Base-by-base conservation (phyloP, 2,113 vertebrate genomes). In the Dunckerocampus dactyliophorus region DNA sequence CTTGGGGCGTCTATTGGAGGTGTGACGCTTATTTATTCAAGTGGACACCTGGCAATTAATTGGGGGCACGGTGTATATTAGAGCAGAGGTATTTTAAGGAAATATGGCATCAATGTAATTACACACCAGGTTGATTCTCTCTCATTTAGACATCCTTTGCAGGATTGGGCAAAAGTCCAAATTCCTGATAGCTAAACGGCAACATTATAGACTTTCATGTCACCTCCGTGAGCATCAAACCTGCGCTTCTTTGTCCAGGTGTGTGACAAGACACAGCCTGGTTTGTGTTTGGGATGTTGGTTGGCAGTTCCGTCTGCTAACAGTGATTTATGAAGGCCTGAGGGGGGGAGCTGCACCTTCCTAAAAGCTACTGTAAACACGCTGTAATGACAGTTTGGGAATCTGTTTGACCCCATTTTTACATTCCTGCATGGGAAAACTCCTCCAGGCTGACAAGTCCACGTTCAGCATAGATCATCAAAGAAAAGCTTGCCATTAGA, bases 321-420 rank as follows among this genome's bases (percentile, higher is more conserved):
- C 76, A 70, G 83, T 87, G 84, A 90, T 89, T 90, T 87, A 89
- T 90, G 85, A 73, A 75, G 54, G 74, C 85, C 76, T 24, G 74
- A 76, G 73, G 67, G 64, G 46, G 62, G 65, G 69, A 63, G 65
- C 62, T 66, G 58, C 47, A 47, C 20, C 31, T 16, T 75, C 77
- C 74, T 56, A 66, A 77, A 58, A 63, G 78, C 83, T 86, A 84
- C 84, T 81, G 72, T 80, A 87, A 86, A 86, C 76, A 81, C 80
- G 59, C 48, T 39, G 45, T 58, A 84, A 86, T 77, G 76, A 77
- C 67, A 63, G 79, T 74, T 77, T 65, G 69, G 77, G 81, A 82
- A 72, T 86, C 69, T 67, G 75, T 86, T 88, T 81, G 77, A 80
- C 28, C 47, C 52, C n/a, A 6, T 49, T n/a, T 12, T 37, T 19